Percentiles rank a stretch among this genome's conserved stretches.
Evolutionary conservation across 2,888 invertebrate genomes (phyloP).

Genomic region (Eristalinus aeneus): DNA sequence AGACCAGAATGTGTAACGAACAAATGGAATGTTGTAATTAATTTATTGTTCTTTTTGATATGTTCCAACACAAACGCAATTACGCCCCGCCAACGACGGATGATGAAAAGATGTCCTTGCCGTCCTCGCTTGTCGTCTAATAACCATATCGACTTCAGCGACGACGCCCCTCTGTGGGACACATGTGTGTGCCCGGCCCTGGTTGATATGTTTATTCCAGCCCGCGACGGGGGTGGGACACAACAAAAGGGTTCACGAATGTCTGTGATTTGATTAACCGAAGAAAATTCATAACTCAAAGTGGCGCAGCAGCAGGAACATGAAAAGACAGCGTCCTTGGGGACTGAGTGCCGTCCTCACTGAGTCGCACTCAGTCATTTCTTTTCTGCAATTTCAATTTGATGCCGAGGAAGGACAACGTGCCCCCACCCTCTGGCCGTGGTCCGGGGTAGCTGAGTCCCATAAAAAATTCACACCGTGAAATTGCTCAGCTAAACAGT

Average conservation of each 20-base stretch:
- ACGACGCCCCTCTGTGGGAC: slow-evolving; percentile 52
- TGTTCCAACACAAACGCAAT: slow-evolving; percentile 68
- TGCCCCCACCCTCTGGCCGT: neutral
- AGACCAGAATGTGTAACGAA: slow-evolving; percentile 64
- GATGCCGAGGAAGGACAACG: slow-evolving; percentile 34
- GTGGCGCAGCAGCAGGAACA: slow-evolving; percentile 2
- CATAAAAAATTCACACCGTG: slow-evolving; percentile 69
- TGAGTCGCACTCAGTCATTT: slow-evolving; percentile 22
- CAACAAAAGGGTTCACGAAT: slow-evolving; percentile 57
- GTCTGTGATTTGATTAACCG: slow-evolving; percentile 61
- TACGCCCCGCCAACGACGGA: slow-evolving; percentile 13
- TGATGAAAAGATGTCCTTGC: slow-evolving; percentile 58
- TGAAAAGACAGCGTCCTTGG: slow-evolving; percentile 59
- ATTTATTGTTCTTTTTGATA: slow-evolving; percentile 71
- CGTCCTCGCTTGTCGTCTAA: slow-evolving; percentile 13
- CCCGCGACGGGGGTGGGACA: neutral
- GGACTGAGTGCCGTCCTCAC: slow-evolving; percentile 32
- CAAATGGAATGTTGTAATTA: slow-evolving; percentile 71
- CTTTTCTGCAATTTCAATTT: slow-evolving; percentile 35
- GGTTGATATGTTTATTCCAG: slow-evolving; percentile 54
- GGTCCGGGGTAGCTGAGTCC: slow-evolving; percentile 5
- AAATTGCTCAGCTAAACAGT: slow-evolving; percentile 68
- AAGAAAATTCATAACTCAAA: slow-evolving; percentile 47
- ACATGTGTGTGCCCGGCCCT: slow-evolving; percentile 9
- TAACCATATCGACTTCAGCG: slow-evolving; percentile 27